These are phyloP conservation scores for Diaphora mendica DNA, from an alignment of 2,888 invertebrate genomes.

Conservation along the genomic window DNA sequence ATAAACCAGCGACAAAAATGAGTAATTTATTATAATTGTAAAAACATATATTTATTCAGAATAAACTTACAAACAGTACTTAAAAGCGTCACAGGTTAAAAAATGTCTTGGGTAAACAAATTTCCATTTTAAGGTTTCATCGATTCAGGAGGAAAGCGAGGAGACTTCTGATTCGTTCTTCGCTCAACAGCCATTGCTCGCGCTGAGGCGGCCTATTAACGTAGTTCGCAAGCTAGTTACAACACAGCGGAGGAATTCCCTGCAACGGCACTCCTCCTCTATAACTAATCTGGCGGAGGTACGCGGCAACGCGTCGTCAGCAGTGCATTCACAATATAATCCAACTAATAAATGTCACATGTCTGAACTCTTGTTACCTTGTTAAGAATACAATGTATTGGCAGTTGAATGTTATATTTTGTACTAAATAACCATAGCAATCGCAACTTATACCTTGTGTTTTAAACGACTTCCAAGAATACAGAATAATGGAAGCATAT, in stretches of 20 bases:
- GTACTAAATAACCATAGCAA: background rate
- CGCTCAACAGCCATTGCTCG: slow-evolving; percentile 75
- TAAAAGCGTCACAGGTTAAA: slow-evolving; percentile 19
- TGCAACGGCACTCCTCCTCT: slow-evolving; percentile 82
- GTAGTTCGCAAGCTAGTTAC: slow-evolving; percentile 85
- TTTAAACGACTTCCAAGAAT: background rate
- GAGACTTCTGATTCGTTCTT: slow-evolving; percentile 74
- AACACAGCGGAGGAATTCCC: slow-evolving; percentile 80
- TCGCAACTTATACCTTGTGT: background rate
- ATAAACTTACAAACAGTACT: background rate
- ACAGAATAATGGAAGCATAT: background rate
- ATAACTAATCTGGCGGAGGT: slow-evolving; percentile 85
- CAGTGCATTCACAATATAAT: slow-evolving; percentile 68
- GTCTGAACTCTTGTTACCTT: background rate
- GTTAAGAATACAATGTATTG: background rate
- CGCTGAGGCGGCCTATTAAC: slow-evolving; percentile 79
- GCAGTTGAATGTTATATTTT: background rate
- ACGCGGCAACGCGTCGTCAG: slow-evolving; percentile 65
- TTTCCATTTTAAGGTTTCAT: slow-evolving; percentile 79
- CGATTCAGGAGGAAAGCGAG: slow-evolving; percentile 76
- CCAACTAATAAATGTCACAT: background rate
- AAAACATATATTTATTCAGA: slow-evolving; percentile 13
- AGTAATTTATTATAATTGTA: slow-evolving; percentile 13
- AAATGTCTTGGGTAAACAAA: slow-evolving; percentile 56
- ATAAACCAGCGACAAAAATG: slow-evolving; percentile 16